Percentiles rank a stretch among this genome's conserved stretches.
Evolutionary conservation across 2,797 vertebrate species (phyloP).

Genomic region (Melanotaenia trifasciata): DNA sequence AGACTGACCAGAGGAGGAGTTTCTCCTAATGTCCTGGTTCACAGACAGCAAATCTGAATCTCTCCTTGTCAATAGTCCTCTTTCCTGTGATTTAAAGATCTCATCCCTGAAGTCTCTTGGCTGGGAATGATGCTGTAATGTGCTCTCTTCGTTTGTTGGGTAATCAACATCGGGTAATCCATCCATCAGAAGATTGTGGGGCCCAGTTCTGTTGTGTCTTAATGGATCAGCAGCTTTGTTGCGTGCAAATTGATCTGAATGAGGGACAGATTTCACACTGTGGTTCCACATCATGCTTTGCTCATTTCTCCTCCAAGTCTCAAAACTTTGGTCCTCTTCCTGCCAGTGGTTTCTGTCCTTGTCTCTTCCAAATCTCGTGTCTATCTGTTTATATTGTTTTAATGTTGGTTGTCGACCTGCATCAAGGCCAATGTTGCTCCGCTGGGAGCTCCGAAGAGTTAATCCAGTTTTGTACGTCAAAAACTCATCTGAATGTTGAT

Average conservation of each 20-base stretch:
- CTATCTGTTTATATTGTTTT: constrained; percentile 48
- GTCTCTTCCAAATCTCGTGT: constrained; percentile 44
- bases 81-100: constrained; percentile 9
- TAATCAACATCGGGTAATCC: constrained; percentile 74
- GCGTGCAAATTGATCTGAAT: constrained; percentile 17
- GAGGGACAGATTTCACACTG: constrained; percentile 5
- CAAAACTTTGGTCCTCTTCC: constrained; percentile 27
- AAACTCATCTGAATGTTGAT: constrained; percentile 19
- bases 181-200: constrained; percentile 37
- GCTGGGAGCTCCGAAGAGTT: background rate
- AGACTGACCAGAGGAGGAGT: constrained; percentile 38
- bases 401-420: constrained; percentile 1
- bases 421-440: background rate
- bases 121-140: constrained; percentile 21
- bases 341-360: constrained; percentile 27
- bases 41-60: constrained; percentile 37
- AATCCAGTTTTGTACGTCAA: background rate
- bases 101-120: constrained; percentile 2
- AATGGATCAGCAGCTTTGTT: constrained; percentile 9
- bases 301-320: constrained; percentile 36
- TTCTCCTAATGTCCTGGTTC: constrained; percentile 30
- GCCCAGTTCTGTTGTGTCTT: constrained; percentile 29
- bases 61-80: constrained; percentile 12
- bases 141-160: constrained; percentile 40
- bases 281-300: constrained; percentile 52